Percentiles rank a stretch among this genome's conserved stretches.
Evolutionary conservation across 1,140 invertebrate species (phyloP).

Genomic region (Caenorhabditis tropicalis): DNA sequence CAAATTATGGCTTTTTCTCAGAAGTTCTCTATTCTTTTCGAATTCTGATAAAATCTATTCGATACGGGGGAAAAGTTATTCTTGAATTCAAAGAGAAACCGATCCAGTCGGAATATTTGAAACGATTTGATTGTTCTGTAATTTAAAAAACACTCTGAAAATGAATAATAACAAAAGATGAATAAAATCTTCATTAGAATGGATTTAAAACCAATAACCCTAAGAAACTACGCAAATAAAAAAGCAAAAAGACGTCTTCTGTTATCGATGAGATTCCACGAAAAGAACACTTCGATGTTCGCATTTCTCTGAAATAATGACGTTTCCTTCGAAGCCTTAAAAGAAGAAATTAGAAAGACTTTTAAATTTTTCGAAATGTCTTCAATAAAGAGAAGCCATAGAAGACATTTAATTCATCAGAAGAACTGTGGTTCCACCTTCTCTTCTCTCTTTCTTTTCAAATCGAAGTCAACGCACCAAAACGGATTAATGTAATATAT

Average conservation of each 20-base stretch:
- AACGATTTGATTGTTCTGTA: too few relatives aligned
- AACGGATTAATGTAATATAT: conserved; percentile 4
- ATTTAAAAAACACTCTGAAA: too few relatives aligned
- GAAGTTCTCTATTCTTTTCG: too few relatives aligned
- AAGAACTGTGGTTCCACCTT: conserved; percentile 5
- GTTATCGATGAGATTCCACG: not conserved
- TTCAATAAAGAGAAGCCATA: conserved; percentile 2
- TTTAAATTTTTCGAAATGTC: not conserved
- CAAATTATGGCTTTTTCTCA: too few relatives aligned
- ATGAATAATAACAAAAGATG: too few relatives aligned
- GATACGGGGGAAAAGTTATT: too few relatives aligned
- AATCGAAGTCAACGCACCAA: not conserved
- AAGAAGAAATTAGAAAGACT: not conserved
- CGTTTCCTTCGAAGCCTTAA: not conserved
- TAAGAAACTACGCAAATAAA: not conserved
- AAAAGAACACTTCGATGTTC: not conserved
- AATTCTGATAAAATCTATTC: too few relatives aligned
- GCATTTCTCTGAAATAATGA: conserved; percentile 14
- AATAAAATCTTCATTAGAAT: too few relatives aligned
- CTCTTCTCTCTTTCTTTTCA: too few relatives aligned
- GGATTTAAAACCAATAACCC: too few relatives aligned
- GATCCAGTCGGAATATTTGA: too few relatives aligned
- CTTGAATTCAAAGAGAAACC: too few relatives aligned
- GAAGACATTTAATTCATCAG: not conserved
- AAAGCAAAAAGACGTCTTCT: not conserved